Evolutionary conservation across 2,113 vertebrate species (phyloP).

Genomic region (Diadophis punctatus): DNA sequence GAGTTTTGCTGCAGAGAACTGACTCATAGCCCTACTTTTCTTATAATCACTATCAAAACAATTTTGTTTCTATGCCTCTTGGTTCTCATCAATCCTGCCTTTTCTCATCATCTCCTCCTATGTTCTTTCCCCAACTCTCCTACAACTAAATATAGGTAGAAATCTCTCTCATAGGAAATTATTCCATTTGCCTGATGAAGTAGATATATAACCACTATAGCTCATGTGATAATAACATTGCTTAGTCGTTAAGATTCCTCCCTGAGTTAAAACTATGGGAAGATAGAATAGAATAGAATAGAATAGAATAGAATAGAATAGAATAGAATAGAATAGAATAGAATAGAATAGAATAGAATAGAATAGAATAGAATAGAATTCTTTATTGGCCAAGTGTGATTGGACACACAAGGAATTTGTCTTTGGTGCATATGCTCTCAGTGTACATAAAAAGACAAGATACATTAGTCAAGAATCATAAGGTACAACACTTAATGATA

Average conservation of each 20-base stretch:
- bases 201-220: not conserved
- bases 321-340: too few species aligned
- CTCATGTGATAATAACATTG: not conserved
- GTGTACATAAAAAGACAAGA: too few species aligned
- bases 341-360: too few species aligned
- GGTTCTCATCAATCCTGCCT: not conserved
- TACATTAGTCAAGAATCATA: too few species aligned
- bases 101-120: not conserved
- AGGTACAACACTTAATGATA: too few species aligned
- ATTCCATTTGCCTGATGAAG: not conserved
- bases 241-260: not conserved
- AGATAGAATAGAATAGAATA: not conserved
- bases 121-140: not conserved
- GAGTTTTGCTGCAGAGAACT: not conserved
- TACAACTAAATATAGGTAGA: not conserved
- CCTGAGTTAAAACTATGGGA: not conserved
- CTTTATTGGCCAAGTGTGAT: too few species aligned
- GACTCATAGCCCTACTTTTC: not conserved
- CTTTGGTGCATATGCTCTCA: too few species aligned
- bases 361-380: too few species aligned
- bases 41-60: not conserved
- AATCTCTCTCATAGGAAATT: not conserved
- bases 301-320: too few species aligned
- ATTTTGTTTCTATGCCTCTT: not conserved
- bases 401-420: too few species aligned